Conservation (phyloP, 2,888 invertebrate species). For the Ariolimax columbianus region DNA sequence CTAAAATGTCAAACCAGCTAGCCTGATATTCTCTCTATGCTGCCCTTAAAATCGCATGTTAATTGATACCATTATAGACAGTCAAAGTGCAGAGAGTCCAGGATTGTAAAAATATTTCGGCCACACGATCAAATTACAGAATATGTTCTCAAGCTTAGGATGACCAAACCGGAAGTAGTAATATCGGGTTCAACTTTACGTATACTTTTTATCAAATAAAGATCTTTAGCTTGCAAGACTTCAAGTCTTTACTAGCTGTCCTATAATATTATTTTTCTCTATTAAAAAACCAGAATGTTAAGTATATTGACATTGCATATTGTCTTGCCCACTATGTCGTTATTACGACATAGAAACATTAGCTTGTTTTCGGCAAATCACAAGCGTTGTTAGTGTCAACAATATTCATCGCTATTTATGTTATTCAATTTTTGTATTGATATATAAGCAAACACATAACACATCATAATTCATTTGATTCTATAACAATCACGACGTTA, state of each 20-base stretch:
- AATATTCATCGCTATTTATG: background rate
- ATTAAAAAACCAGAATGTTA: background rate
- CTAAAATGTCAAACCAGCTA: background rate
- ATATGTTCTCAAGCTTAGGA: background rate
- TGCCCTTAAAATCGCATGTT: background rate
- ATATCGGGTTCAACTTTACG: background rate
- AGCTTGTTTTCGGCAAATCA: background rate
- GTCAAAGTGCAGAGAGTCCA: background rate
- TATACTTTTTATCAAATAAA: background rate
- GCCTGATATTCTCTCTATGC: background rate
- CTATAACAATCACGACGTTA: background rate
- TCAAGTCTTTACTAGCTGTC: background rate
- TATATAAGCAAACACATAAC: background rate
- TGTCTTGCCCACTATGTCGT: background rate
- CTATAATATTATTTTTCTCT: background rate
- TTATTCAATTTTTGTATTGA: too few relatives aligned
- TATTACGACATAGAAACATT: background rate
- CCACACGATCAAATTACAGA: background rate
- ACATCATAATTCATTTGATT: background rate
- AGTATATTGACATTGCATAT: background rate
- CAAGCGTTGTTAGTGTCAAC: constrained; percentile 44
- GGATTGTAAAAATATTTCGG: background rate
- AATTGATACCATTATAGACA: background rate
- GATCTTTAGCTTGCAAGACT: background rate
- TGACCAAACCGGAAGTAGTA: constrained; percentile 8